Evolutionary conservation across 2,113 vertebrate genomes (phyloP).

Genomic region (Peucedramus taeniatus): DNA sequence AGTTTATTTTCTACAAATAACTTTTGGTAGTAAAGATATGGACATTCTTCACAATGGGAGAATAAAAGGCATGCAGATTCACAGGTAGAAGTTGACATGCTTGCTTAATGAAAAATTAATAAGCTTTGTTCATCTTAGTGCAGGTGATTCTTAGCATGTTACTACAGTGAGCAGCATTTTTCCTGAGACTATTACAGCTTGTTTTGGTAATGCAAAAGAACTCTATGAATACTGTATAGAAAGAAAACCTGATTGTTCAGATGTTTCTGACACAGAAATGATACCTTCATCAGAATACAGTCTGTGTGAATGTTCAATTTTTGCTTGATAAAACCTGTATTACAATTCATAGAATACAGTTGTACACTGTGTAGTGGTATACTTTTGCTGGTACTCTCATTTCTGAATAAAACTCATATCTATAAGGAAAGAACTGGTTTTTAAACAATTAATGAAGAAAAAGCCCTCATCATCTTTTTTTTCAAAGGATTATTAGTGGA

Average conservation of each 20-base stretch:
- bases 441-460: neutral
- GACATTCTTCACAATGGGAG: neutral
- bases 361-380: neutral
- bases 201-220: neutral
- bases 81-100: neutral
- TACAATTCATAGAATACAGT: neutral
- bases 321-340: neutral
- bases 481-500: neutral
- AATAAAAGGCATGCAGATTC: neutral
- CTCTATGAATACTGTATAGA: neutral
- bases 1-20: neutral
- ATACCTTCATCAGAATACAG: neutral
- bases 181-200: neutral
- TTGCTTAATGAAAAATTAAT: neutral
- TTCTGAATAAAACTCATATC: neutral
- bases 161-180: neutral
- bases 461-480: neutral
- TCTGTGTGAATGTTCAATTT: neutral
- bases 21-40: neutral
- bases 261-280: neutral
- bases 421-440: neutral
- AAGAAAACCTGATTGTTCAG: neutral
- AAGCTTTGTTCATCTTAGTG: neutral
- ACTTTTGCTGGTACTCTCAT: neutral
- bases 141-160: neutral